Base-by-base conservation (phyloP, 2,888 invertebrate genomes). In the Rapana venosa region DNA sequence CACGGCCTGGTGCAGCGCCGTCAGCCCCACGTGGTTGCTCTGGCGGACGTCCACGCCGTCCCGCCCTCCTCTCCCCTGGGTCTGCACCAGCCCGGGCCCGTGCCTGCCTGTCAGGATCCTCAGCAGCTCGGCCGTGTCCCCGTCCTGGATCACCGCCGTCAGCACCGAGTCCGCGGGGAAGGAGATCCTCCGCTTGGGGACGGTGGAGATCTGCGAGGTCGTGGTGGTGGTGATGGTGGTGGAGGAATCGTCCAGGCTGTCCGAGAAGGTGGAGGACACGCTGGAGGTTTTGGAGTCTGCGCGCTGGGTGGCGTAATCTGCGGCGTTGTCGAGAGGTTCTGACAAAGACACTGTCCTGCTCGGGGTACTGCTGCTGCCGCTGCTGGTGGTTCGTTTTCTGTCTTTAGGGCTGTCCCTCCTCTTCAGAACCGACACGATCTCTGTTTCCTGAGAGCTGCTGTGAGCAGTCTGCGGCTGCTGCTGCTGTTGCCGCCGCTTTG, bases 141-240 rank as follows among this genome's bases (percentile, higher is more conserved):
- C 94, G 90, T 95, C 95, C 90, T 95, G 95, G n/a, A 95, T 93
- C 0, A 94, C 94, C 11, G 95, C 94, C 20, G 91, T 90, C 56
- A 95, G 93, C 35, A 95, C 94, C 15, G 94, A 95, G 79, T 95
- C 94, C 4, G 93, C 93, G 17, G 94, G 94, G 91, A 95, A 95
- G 87, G 94, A 94, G 87, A 95, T 95, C 88, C 92, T 93, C 15
- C 94, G 91, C n/a, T 91, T 91, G 36, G 35, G 15, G 15, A 30
- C 32, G 0, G 47, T 47, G 47, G 47, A 47, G 47, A 47, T 8
- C 47, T 47, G 47, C 47, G 47, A n/a, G 11, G 35, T 11, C 61
- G 56, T n/a, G 56, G 84, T 13, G n/a, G 56, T 15, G n/a, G n/a
- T 11, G 58, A 0, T 30, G 2, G 83, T 47, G 47, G 36, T 4